These are phyloP conservation scores for Strigamia maritima DNA, from an alignment of 2,888 invertebrate genomes.

Conservation along the genomic window DNA sequence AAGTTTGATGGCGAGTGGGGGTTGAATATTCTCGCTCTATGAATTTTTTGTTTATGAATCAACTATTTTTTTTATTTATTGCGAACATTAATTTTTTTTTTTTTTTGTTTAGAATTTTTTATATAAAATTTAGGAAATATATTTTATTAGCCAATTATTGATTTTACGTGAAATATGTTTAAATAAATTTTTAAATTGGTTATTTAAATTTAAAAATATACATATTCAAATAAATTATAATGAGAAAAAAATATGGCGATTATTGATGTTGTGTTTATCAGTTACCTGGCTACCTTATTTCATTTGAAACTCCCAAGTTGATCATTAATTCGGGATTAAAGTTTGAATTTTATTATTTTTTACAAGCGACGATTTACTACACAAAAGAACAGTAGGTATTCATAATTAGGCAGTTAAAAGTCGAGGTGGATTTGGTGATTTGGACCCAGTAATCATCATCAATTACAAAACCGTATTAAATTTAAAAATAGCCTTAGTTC, in stretches of 20 bases:
- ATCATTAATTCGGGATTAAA: constrained; percentile 23
- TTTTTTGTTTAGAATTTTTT: neutral
- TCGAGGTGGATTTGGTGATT: constrained; percentile 38
- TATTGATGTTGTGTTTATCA: neutral
- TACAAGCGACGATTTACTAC: neutral
- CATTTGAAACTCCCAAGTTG: neutral
- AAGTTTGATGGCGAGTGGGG: constrained; percentile 21
- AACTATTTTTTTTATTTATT: neutral
- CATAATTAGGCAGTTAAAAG: constrained; percentile 39
- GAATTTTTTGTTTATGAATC: constrained; percentile 24
- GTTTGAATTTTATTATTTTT: neutral
- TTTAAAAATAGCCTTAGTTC: constrained; percentile 29
- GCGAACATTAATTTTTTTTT: neutral
- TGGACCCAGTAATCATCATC: constrained; percentile 39
- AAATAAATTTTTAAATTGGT: too few relatives aligned
- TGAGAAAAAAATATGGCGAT: too few relatives aligned
- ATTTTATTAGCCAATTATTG: too few relatives aligned
- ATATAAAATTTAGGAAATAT: neutral
- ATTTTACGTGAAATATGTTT: too few relatives aligned
- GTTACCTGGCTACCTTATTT: constrained; percentile 23
- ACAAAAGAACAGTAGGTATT: constrained; percentile 13
- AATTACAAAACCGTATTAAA: constrained; percentile 39
- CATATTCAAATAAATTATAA: too few relatives aligned
- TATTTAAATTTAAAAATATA: too few relatives aligned
- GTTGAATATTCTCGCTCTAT: constrained; percentile 1